These are phyloP conservation scores for Ciona savignyi DNA, from an alignment of 23 tunicate genomes.

Conservation along the genomic window DNA sequence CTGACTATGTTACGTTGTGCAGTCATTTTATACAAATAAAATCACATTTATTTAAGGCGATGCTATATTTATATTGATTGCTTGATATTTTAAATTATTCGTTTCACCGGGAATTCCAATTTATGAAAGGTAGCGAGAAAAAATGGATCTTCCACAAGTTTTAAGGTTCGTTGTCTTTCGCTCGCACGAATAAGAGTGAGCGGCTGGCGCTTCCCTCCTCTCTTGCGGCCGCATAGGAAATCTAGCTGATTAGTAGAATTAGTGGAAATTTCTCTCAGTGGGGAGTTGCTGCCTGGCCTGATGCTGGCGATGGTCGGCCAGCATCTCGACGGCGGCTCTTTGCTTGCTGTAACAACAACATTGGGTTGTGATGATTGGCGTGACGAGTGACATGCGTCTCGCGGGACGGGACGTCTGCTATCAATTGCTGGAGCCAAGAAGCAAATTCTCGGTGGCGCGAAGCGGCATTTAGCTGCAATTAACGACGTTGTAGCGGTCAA, in stretches of 20 bases:
- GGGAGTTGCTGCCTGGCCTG: background rate
- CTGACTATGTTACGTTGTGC: too few species aligned
- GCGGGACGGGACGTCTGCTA: background rate
- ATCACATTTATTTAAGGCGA: too few species aligned
- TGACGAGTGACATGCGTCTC: background rate
- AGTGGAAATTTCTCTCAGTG: background rate
- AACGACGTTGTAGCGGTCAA: background rate
- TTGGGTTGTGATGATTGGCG: background rate
- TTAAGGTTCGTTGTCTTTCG: too few species aligned
- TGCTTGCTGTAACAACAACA: background rate
- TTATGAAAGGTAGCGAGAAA: too few species aligned
- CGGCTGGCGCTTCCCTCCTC: background rate
- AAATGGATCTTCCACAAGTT: too few species aligned
- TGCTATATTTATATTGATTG: too few species aligned
- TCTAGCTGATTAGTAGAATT: constrained; percentile 1
- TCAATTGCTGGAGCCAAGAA: background rate
- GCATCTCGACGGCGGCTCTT: background rate
- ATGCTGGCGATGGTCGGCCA: background rate
- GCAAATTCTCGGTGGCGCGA: constrained; percentile 1
- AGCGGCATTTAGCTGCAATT: constrained; percentile 1
- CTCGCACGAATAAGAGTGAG: background rate
- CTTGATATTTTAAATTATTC: too few species aligned
- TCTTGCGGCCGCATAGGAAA: constrained; percentile 1
- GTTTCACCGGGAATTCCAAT: too few species aligned
- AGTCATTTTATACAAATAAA: too few species aligned